phyloP scores from a whole-genome alignment of 1,140 invertebrate species.

The Pseudomyrmex pallidus region DNA sequence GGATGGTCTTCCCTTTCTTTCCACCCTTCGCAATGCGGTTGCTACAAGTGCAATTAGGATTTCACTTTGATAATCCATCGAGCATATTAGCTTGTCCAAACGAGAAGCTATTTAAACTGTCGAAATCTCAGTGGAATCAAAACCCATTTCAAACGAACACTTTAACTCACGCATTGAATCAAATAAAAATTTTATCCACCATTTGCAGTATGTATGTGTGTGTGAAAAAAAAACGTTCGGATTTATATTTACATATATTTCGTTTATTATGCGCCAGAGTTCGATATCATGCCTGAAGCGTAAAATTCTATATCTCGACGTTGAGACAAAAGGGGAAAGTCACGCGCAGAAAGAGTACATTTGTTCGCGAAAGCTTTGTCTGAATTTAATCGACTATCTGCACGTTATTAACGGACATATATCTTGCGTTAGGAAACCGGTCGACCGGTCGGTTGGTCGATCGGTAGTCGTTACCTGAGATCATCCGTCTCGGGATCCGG shows the following conservation, averaged over 20 bases:
- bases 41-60: constrained; percentile 34
- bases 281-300: no score
- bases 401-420: constrained; percentile 32
- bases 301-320: background rate
- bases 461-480: constrained; percentile 56
- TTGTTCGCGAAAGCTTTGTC: constrained; percentile 12
- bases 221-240: no score
- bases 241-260: no score
- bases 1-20: background rate
- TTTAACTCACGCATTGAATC: no score
- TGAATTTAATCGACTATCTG: constrained; percentile 26
- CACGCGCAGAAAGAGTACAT: background rate
- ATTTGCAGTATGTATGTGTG: background rate
- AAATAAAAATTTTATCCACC: background rate
- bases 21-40: background rate
- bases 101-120: background rate
- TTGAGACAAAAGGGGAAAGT: background rate
- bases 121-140: background rate
- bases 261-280: no score
- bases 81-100: constrained; percentile 29
- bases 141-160: background rate
- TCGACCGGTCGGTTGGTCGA: background rate
- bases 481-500: constrained; percentile 45
- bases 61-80: constrained; percentile 38
- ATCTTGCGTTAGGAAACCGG: constrained; percentile 19